Base-by-base conservation (phyloP, 2,888 invertebrate species). In the Stratiomys singularior region DNA sequence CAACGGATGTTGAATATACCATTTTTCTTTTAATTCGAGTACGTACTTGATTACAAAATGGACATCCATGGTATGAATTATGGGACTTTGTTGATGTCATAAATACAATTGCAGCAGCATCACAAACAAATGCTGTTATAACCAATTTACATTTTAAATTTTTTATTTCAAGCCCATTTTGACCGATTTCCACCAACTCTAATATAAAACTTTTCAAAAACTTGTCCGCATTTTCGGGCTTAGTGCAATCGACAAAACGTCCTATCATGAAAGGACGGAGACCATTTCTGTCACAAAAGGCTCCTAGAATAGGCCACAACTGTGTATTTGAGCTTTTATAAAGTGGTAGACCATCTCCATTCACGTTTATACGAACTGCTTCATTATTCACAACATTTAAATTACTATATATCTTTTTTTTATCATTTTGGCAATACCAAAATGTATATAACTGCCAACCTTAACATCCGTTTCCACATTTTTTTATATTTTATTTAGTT, bases 341-440 rank as follows among this genome's bases (percentile, higher is more conserved):
- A 23, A 46, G 30, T 25, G 52, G 71, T 5, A 69, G 47, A 69
- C 44, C 47, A n/a, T 23, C 52, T 71, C 23, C 9, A 71, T 56
- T 56, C 3, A 69, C 47, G 56, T 47, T 52, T 52, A 66, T 78
- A 72, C 52, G 60, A 60, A 60, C 23, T 23, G 23, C 25, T 60
- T 60, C 37, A 76, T 77, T 77, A 66, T 58, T 27, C 18, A 27
- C 3, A 58, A 74, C 58, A 25, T 56, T 74, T 74, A 74, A 74
- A 74, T 74, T 52, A 56, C 77, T 67, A 58, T 67, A 77, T 77
- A n/a, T n/a, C n/a, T n/a, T n/a, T 77, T 77, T 56, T 47, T 15
- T 37, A 27, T 56, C 47, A 76, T 77, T 69, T 77, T 77, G 52
- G 67, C 52, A 67, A 77, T 27, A 56, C 67, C 77, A 69, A 77